These are phyloP conservation scores for Phorcus lineatus DNA, from an alignment of 2,888 invertebrate species.

Conservation along the genomic window DNA sequence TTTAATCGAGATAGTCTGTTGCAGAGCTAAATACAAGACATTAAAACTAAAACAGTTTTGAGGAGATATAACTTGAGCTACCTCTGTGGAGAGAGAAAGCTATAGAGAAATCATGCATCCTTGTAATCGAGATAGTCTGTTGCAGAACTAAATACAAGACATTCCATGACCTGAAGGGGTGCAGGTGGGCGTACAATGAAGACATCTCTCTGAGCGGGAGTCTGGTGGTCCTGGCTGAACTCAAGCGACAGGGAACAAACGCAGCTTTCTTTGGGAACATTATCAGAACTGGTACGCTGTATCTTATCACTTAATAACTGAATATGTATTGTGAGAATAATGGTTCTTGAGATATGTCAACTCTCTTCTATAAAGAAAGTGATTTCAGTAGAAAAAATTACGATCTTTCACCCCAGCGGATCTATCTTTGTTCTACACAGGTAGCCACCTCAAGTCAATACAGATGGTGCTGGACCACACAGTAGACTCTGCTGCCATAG, in stretches of 20 bases:
- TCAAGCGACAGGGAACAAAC: constrained; percentile 62
- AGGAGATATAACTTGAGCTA: too few species aligned
- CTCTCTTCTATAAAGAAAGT: too few species aligned
- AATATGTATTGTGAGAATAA: too few species aligned
- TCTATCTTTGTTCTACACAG: constrained; percentile 58
- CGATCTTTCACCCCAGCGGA: too few species aligned
- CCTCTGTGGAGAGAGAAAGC: not conserved
- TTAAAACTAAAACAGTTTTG: too few species aligned
- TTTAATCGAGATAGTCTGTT: not conserved
- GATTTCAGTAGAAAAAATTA: too few species aligned
- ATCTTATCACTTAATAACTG: too few species aligned
- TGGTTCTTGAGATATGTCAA: too few species aligned
- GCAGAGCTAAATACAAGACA: too few species aligned
- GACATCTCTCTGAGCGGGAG: constrained; percentile 57
- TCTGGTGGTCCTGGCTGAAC: constrained; percentile 52
- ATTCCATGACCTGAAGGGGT: constrained; percentile 60
- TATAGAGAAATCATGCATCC: not conserved
- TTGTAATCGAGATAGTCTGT: not conserved
- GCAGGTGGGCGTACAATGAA: constrained; percentile 60
- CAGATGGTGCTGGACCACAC: constrained; percentile 81
- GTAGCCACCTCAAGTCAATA: constrained; percentile 81
- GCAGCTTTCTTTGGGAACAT: constrained; percentile 62
- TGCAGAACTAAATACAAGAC: constrained; percentile 58
- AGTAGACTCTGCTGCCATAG: constrained; percentile 82
- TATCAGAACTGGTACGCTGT: constrained; percentile 58